Percentiles rank a stretch among this genome's conserved stretches.
These are phyloP conservation scores for Montipora capricornis DNA, from an alignment of 64 coral and sea anemone genomes.

Conservation along the genomic window DNA sequence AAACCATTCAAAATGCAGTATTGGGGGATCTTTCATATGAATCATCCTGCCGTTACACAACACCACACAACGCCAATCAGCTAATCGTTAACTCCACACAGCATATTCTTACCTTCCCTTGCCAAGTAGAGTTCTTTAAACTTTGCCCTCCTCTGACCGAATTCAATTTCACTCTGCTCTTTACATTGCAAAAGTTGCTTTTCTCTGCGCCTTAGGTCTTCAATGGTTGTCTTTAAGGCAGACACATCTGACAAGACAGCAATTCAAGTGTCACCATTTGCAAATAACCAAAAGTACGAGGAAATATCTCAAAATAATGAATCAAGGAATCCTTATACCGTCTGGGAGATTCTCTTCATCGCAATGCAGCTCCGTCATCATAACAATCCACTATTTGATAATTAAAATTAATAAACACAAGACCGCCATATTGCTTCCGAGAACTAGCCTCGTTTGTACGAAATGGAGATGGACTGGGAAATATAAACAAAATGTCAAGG, in stretches of 20 bases:
- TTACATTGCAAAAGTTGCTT: constrained; percentile 67
- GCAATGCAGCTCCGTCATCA: neutral
- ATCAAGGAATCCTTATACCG: neutral
- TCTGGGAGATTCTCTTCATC: constrained; percentile 49
- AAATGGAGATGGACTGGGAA: neutral
- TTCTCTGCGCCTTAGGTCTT: constrained; percentile 61
- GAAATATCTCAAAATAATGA: neutral
- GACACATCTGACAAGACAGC: constrained; percentile 55
- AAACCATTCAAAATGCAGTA: too few species aligned
- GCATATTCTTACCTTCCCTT: constrained; percentile 75
- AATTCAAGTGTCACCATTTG: neutral
- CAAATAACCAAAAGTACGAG: neutral
- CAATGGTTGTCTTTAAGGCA: constrained; percentile 60
- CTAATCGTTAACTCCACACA: neutral
- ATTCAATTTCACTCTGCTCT: constrained; percentile 89
- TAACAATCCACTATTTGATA: neutral
- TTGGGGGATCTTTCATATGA: too few species aligned
- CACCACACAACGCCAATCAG: neutral
- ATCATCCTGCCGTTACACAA: neutral
- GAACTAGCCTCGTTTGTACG: neutral
- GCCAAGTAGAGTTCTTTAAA: constrained; percentile 92
- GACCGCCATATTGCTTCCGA: constrained; percentile 20
- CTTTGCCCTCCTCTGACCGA: constrained; percentile 91
- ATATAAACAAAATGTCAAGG: too few species aligned
- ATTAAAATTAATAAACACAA: constrained; percentile 28